Conservation (phyloP, 2,113 vertebrate species). For the Pongo pygmaeus region DNA sequence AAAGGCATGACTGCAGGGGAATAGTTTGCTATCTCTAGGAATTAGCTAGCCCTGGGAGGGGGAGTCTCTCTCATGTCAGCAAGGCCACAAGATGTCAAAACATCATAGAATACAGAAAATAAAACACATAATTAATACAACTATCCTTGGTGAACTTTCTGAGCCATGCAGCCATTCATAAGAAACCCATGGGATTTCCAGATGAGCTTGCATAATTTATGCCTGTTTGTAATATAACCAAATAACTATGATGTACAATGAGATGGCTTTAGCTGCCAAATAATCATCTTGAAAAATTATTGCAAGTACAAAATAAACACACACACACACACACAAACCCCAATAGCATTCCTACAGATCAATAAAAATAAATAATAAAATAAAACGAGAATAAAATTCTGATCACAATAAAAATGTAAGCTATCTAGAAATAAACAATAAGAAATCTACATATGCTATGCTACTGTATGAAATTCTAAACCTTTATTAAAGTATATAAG, state of each 20-base stretch:
- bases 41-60: too few species aligned
- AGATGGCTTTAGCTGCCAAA: neutral
- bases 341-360: neutral
- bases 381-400: conserved; percentile 18
- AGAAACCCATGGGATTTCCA: neutral
- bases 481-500: neutral
- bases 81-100: neutral
- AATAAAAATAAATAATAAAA: conserved; percentile 5
- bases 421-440: neutral
- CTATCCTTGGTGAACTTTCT: neutral
- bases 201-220: neutral
- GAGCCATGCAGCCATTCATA: neutral
- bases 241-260: neutral
- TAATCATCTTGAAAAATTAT: neutral
- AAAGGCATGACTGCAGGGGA: neutral
- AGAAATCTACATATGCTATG: neutral
- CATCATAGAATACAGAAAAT: neutral
- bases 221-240: neutral
- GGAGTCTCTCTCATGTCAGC: neutral
- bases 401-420: neutral
- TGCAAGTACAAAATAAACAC: neutral
- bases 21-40: neutral
- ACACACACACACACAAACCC: neutral
- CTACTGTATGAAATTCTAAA: neutral
- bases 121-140: neutral